Percentiles rank a stretch among this genome's conserved stretches.
Evolutionary conservation across 2,888 invertebrate species (phyloP).

Genomic region (Drosophila meridiana): DNA sequence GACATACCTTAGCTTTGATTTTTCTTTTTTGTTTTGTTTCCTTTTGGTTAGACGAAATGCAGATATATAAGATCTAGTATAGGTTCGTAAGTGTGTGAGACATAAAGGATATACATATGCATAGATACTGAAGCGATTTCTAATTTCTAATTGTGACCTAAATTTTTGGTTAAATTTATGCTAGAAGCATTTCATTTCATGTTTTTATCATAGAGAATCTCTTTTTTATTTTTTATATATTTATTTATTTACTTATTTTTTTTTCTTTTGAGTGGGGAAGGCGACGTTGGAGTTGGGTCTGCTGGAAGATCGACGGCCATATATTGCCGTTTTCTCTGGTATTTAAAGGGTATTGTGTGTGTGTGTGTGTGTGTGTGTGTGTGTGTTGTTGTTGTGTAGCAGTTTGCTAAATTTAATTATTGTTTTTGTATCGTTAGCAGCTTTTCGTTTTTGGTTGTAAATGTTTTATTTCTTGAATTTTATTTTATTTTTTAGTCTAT

Average conservation of each 20-base stretch:
- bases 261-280: slow-evolving; percentile 5
- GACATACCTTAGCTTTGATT: slow-evolving; percentile 2
- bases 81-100: slow-evolving; percentile 44
- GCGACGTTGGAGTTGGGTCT: slow-evolving; percentile 23
- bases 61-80: slow-evolving; percentile 20
- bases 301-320: slow-evolving; percentile 57
- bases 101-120: slow-evolving; percentile 32
- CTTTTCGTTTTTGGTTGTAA: slow-evolving; percentile 63
- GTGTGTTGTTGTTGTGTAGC: slow-evolving; percentile 42
- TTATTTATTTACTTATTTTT: background rate
- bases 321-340: slow-evolving; percentile 27
- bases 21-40: background rate
- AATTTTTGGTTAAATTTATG: slow-evolving; percentile 28
- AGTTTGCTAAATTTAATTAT: slow-evolving; percentile 76
- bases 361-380: slow-evolving; percentile 16
- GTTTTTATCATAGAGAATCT: background rate
- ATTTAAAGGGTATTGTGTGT: slow-evolving; percentile 16
- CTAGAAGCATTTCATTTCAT: slow-evolving; percentile 35
- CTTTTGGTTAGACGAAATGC: slow-evolving; percentile 17
- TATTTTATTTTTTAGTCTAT: slow-evolving; percentile 52
- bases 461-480: slow-evolving; percentile 44
- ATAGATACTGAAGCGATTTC: slow-evolving; percentile 50
- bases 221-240: background rate
- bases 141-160: slow-evolving; percentile 29
- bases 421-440: slow-evolving; percentile 81